Evolutionary conservation across 2,888 invertebrate genomes (phyloP).

Genomic region (Callosobruchus maculatus): DNA sequence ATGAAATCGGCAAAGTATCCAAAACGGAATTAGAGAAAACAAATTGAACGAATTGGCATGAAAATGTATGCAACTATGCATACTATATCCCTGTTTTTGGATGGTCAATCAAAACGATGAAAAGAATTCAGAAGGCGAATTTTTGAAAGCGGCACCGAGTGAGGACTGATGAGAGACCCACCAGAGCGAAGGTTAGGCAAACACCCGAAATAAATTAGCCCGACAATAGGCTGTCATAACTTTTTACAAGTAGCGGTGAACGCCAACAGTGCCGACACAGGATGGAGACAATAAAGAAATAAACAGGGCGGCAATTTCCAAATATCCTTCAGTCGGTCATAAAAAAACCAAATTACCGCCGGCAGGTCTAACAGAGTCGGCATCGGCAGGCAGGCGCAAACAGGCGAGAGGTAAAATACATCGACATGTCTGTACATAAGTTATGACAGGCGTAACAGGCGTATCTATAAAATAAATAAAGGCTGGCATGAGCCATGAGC

Average conservation of each 20-base stretch:
- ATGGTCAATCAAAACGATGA: too few species aligned
- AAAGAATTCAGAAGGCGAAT: too few species aligned
- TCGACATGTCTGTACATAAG: constrained; percentile 44
- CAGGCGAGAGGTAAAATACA: constrained; percentile 32
- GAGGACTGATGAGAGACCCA: too few species aligned
- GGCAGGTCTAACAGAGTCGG: background rate
- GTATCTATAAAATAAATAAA: constrained; percentile 44
- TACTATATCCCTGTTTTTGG: too few species aligned
- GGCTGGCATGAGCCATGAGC: constrained; percentile 31
- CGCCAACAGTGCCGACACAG: too few species aligned
- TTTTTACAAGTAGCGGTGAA: background rate
- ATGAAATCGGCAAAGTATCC: too few species aligned
- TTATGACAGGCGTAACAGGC: constrained; percentile 44
- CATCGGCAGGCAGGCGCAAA: background rate
- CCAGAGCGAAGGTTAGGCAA: background rate
- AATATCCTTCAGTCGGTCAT: background rate
- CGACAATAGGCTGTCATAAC: background rate
- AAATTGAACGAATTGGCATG: too few species aligned
- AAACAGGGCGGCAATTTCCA: background rate
- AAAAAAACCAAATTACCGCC: background rate
- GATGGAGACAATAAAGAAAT: background rate
- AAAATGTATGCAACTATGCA: too few species aligned
- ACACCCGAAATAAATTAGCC: background rate
- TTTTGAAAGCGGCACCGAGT: too few species aligned
- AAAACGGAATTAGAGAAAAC: too few species aligned